phyloP scores from a whole-genome alignment of 2,113 vertebrate genomes.

The Sylvietta virens region DNA sequence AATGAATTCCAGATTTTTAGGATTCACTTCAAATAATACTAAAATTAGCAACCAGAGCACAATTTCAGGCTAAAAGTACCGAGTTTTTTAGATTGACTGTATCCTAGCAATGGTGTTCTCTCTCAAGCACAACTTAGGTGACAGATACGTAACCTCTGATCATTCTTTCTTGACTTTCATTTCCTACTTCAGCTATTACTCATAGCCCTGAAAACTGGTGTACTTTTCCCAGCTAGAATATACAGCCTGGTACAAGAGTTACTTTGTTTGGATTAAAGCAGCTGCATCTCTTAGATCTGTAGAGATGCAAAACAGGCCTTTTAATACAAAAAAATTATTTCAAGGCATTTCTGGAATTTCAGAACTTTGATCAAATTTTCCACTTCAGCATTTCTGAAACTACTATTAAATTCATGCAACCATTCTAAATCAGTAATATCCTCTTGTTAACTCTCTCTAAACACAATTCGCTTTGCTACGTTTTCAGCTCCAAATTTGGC shows the following conservation, averaged over 20 bases:
- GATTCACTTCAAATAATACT: not conserved
- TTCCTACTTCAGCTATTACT: not conserved
- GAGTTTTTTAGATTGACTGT: not conserved
- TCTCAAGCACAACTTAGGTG: not conserved
- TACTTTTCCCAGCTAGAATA: not conserved
- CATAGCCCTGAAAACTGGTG: not conserved
- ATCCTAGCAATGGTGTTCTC: not conserved
- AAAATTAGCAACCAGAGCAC: not conserved
- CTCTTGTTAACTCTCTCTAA: slow-evolving; percentile 65
- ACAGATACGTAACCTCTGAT: not conserved
- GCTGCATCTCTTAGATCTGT: not conserved
- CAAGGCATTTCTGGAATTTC: not conserved
- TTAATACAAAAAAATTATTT: not conserved
- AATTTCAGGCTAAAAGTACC: not conserved
- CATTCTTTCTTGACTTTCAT: not conserved
- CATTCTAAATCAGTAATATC: not conserved
- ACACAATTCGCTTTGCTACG: slow-evolving; percentile 70
- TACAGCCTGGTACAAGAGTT: not conserved
- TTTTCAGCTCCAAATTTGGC: slow-evolving; percentile 77
- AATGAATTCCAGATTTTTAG: not conserved
- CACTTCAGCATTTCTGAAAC: not conserved
- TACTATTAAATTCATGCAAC: not conserved
- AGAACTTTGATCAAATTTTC: not conserved
- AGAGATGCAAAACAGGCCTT: not conserved
- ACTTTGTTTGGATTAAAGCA: not conserved